Evolutionary conservation across 2,113 vertebrate genomes (phyloP), one percentile per base, ranked within the genome.

Genomic region (Aptenodytes patagonicus): DNA sequence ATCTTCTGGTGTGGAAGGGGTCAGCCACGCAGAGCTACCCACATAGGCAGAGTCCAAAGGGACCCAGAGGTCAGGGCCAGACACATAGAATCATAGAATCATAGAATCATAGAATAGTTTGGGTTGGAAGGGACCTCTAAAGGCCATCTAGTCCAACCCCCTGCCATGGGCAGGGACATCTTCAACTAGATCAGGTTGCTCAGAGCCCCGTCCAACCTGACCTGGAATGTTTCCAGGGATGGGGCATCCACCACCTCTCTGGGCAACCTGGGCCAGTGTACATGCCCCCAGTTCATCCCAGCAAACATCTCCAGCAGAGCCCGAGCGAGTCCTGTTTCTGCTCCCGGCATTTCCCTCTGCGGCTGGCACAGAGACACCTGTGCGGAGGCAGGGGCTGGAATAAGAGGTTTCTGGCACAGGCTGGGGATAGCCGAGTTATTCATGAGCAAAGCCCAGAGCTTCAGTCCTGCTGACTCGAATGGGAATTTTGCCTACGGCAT

Each of bases 31-130:
- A 55, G 49, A 57, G 25, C 17, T 42, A 16, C 72, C 40, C 42
- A 13, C 1, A 0, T 4, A 17, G 46, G 73, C 25, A 36, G 73
- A 24, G 13, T 6, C 25, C 0, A 2, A 68, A 49, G 76, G 52
- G 58, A 77, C 19, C 19, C n/a, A 9, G 34, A 11, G 21, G 13
- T 29, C 29, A 6, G 55, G 52, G 61, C 61, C 17, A 46, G 71
- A 10, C 20, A 9, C 31, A 42, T 15, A 42, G 42, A 42, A 42
- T 42, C 42, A 42, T 42, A 42, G 42, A 42, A 42, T 16, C 42
- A 42, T 42, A 42, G 42, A 42, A 7, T 42, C 42, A 42, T 42
- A 42, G 42, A 42, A 42, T 42, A 42, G 42, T 42, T 42, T 42
- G 42, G 42, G 42, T 42, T 42, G 42, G 42, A 42, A 42, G 42